Evolutionary conservation across 2,888 invertebrate species (phyloP).

Genomic region (Drosophila birchii): DNA sequence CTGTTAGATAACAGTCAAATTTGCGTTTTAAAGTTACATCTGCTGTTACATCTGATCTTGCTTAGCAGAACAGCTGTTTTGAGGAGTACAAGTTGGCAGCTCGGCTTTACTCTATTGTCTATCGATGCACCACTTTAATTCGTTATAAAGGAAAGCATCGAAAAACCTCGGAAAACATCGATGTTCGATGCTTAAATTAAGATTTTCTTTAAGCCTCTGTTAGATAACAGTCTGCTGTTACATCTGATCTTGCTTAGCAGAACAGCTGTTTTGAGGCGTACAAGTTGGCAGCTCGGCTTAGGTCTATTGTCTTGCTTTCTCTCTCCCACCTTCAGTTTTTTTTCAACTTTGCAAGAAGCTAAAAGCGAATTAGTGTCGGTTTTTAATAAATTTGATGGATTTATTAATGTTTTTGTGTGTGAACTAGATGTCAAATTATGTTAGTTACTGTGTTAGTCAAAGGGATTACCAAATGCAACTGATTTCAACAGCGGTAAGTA

Average conservation of each 20-base stretch:
- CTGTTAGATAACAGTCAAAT: not conserved
- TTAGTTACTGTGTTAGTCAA: not conserved
- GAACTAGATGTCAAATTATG: not conserved
- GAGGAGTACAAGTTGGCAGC: constrained; percentile 12
- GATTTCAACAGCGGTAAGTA: constrained; percentile 3
- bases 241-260: constrained; percentile 3
- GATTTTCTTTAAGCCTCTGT: not conserved
- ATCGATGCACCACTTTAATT: no score
- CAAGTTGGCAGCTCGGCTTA: constrained; percentile 25
- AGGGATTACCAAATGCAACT: not conserved
- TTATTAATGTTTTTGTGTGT: constrained; percentile 44
- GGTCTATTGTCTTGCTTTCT: constrained; percentile 7
- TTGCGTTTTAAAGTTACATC: not conserved
- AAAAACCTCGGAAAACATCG: no score
- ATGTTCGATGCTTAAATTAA: no score
- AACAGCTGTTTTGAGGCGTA: constrained; percentile 15
- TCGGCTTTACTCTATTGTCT: no score
- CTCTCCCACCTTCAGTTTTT: constrained; percentile 30
- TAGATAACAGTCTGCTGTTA: not conserved
- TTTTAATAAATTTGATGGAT: not conserved
- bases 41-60: not conserved
- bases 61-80: constrained; percentile 25
- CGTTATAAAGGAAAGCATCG: no score
- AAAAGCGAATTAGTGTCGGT: not conserved
- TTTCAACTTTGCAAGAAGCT: constrained; percentile 34